A percentile compares a stretch with the other conserved stretches of the same genome.
phyloP scores from a whole-genome alignment of 2,113 vertebrate genomes.

The Parus major region DNA sequence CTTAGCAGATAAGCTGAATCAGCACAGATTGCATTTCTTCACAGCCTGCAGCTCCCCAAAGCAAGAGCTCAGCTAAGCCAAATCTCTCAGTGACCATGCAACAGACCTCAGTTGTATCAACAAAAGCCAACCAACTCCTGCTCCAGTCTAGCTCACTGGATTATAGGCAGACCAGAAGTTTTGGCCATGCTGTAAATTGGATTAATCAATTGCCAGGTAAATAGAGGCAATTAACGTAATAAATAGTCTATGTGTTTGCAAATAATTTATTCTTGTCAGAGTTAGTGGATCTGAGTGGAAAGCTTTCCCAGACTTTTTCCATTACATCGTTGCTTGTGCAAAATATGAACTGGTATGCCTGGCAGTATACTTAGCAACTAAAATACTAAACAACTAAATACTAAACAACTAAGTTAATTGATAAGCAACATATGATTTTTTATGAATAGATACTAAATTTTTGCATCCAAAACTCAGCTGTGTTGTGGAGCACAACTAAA shows the following conservation, averaged over 20 bases:
- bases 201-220: background rate
- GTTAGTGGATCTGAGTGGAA: background rate
- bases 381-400: background rate
- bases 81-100: rapidly evolving
- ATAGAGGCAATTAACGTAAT: background rate
- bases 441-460: background rate
- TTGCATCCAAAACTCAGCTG: background rate
- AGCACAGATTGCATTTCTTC: background rate
- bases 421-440: background rate
- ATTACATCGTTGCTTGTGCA: background rate
- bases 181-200: background rate
- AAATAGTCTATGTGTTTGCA: background rate
- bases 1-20: background rate
- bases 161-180: background rate
- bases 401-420: background rate
- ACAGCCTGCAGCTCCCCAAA: background rate
- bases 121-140: background rate
- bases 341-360: background rate
- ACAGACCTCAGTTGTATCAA: background rate
- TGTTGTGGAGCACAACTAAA: background rate
- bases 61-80: background rate
- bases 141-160: background rate
- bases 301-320: background rate
- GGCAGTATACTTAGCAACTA: too few species aligned
- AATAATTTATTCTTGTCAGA: background rate